Percentiles rank a stretch among this genome's conserved stretches.
Conservation (phyloP, 2,797 vertebrate species). For the Premnoplex brunnescens region DNA sequence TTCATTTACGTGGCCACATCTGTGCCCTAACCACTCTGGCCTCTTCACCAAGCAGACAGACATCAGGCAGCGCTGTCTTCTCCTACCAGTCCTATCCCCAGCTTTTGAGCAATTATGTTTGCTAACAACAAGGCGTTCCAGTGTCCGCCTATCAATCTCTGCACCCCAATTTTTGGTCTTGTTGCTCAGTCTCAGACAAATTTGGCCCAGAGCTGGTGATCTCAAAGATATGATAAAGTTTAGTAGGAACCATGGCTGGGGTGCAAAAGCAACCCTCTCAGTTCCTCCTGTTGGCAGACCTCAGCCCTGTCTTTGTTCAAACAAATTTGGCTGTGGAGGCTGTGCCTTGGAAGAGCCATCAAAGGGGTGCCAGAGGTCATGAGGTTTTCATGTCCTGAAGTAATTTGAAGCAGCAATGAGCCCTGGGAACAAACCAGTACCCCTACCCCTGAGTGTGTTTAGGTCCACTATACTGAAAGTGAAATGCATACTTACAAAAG, state of each 20-base stretch:
- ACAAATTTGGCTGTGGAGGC: background rate
- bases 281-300: background rate
- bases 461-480: background rate
- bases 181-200: background rate
- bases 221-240: background rate
- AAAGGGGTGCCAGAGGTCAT: background rate
- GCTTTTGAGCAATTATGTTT: background rate
- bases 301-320: background rate
- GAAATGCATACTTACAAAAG: conserved; percentile 52
- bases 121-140: background rate
- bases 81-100: background rate
- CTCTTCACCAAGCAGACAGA: background rate
- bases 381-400: background rate
- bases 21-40: background rate
- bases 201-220: background rate
- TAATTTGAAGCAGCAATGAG: background rate
- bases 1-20: background rate
- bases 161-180: background rate
- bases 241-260: background rate
- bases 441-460: accelerated
- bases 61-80: background rate
- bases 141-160: background rate
- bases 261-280: accelerated
- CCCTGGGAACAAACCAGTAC: background rate
- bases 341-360: background rate